These are phyloP conservation scores for Mellilla xanthometata DNA, from an alignment of 2,888 invertebrate genomes.

Conservation along the genomic window DNA sequence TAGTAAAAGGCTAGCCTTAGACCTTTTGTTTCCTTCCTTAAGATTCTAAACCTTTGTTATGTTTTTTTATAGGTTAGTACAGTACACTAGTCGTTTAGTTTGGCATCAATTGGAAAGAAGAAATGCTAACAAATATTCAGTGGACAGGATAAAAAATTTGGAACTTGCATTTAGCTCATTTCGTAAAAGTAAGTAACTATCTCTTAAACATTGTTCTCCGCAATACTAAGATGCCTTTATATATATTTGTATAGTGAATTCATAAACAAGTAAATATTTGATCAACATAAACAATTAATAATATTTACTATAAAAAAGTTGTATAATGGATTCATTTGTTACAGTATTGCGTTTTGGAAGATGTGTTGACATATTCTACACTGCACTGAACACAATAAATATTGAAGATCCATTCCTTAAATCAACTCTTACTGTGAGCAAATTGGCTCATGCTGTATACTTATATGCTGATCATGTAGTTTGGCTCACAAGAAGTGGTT, in stretches of 20 bases:
- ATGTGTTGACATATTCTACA: constrained; percentile 91
- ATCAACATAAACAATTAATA: too few species aligned
- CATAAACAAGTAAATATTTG: too few species aligned
- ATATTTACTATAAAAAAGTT: too few species aligned
- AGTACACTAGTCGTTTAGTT: constrained; percentile 90
- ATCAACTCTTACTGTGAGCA: constrained; percentile 88
- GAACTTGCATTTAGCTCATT: constrained; percentile 93
- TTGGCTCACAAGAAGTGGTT: constrained; percentile 91
- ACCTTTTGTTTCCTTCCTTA: too few species aligned
- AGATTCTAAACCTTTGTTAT: background rate
- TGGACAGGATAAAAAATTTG: constrained; percentile 89
- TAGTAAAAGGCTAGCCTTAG: too few species aligned
- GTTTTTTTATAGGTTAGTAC: constrained; percentile 84
- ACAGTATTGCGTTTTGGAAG: constrained; percentile 93
- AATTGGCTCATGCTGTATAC: constrained; percentile 90
- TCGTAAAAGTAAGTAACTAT: constrained; percentile 92
- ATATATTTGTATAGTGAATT: too few species aligned
- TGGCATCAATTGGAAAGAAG: constrained; percentile 90
- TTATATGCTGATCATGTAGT: constrained; percentile 93
- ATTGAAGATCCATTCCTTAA: constrained; percentile 88
- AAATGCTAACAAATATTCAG: constrained; percentile 83
- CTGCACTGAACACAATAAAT: constrained; percentile 87
- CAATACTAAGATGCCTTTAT: too few species aligned
- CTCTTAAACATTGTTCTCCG: too few species aligned
- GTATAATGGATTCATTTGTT: too few species aligned